phyloP scores from a whole-genome alignment of 2,888 invertebrate genomes.

The Mongoloraphidia duomilia region DNA sequence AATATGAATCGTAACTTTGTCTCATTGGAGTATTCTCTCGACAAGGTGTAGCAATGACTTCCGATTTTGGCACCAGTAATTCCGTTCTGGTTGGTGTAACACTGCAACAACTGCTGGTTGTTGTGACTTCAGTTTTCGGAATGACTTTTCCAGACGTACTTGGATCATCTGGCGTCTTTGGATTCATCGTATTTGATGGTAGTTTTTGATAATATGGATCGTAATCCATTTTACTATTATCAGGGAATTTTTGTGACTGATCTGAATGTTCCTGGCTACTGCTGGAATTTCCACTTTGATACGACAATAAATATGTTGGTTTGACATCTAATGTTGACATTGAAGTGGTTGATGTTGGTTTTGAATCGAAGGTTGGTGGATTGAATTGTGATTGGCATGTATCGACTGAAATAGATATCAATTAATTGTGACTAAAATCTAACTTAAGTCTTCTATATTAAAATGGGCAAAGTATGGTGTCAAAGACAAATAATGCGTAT shows the following conservation, averaged over 20 bases:
- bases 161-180: conserved; percentile 1
- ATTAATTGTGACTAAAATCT: not conserved
- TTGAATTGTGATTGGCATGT: conserved; percentile 26
- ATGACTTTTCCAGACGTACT: conserved; percentile 30
- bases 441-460: no score
- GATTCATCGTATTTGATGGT: not conserved
- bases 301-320: conserved; percentile 29
- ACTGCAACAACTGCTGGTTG: conserved; percentile 31
- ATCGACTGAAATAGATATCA: conserved; percentile 17
- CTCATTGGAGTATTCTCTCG: conserved; percentile 33
- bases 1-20: conserved; percentile 44
- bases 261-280: conserved; percentile 14
- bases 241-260: conserved; percentile 3
- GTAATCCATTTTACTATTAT: conserved; percentile 20
- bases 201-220: conserved; percentile 25
- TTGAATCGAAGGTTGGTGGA: conserved; percentile 11
- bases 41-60: conserved; percentile 31
- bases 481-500: no score
- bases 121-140: conserved; percentile 34
- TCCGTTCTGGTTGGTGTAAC: conserved; percentile 33
- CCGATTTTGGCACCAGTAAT: conserved; percentile 55
- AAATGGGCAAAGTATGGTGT: no score
- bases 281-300: conserved; percentile 18
- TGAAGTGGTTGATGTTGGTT: not conserved
- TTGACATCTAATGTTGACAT: conserved; percentile 26